Percentiles rank a stretch among this genome's conserved stretches.
These are phyloP conservation scores for Aphrophora alni DNA, from an alignment of 2,888 invertebrate species.

Conservation along the genomic window DNA sequence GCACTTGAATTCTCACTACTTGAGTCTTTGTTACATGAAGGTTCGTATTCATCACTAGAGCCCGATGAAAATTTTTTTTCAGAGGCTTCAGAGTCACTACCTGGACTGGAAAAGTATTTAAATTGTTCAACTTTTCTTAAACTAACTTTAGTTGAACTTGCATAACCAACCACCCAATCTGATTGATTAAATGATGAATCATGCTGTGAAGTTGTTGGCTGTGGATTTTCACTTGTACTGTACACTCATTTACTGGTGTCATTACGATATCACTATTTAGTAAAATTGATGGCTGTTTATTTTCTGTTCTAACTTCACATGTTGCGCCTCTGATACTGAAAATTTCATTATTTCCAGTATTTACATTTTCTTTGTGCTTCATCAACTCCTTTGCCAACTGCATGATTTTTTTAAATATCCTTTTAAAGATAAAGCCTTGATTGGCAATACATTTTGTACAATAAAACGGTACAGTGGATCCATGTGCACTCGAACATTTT, in stretches of 20 bases:
- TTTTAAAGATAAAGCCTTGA: no score
- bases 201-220: not conserved
- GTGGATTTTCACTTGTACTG: constrained; percentile 5
- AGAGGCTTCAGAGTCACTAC: not conserved
- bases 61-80: constrained; percentile 23
- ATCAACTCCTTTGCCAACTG: no score
- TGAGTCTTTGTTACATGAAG: not conserved
- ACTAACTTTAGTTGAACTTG: not conserved
- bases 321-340: not conserved
- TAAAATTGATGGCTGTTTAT: not conserved
- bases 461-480: no score
- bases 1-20: not conserved
- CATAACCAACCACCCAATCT: not conserved
- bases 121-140: constrained; percentile 1
- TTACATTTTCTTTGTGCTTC: no score
- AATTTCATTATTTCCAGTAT: not conserved
- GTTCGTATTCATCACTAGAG: constrained; percentile 14
- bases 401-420: no score
- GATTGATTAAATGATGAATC: not conserved
- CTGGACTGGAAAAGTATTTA: not conserved
- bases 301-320: not conserved
- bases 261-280: not conserved
- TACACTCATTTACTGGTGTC: not conserved
- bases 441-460: no score
- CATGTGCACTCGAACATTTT: no score